Conservation (phyloP, 1,140 invertebrate species). For the Laodelphax striatellus region DNA sequence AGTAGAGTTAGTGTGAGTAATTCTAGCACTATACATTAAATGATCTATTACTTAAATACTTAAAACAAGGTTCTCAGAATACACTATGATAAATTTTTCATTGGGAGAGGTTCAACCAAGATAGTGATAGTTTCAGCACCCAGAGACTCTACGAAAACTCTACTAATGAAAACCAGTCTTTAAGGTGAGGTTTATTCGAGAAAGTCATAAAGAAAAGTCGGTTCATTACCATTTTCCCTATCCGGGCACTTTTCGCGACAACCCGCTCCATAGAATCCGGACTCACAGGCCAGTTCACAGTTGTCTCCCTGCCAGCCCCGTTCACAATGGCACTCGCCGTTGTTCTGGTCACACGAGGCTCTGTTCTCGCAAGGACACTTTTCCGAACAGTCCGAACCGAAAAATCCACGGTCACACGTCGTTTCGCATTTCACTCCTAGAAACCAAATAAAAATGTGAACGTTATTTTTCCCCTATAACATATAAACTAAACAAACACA, state of each 20-base stretch:
- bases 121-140: too few relatives aligned
- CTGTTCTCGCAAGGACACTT: conserved; percentile 74
- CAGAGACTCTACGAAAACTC: too few relatives aligned
- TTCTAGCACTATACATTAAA: too few relatives aligned
- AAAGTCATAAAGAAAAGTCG: not conserved
- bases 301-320: conserved; percentile 69
- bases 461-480: too few relatives aligned
- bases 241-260: conserved; percentile 70
- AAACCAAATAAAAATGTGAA: conserved; percentile 16
- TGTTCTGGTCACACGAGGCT: conserved; percentile 71
- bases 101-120: too few relatives aligned
- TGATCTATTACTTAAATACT: too few relatives aligned
- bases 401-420: conserved; percentile 62
- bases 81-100: too few relatives aligned
- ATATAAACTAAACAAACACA: too few relatives aligned
- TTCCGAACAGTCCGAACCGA: conserved; percentile 62
- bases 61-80: too few relatives aligned
- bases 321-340: conserved; percentile 70
- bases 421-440: conserved; percentile 73
- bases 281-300: conserved; percentile 60
- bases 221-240: conserved; percentile 42
- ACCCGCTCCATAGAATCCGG: conserved; percentile 65
- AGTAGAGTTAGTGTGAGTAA: too few relatives aligned
- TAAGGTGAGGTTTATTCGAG: too few relatives aligned
- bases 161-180: too few relatives aligned